These are phyloP conservation scores for Polydrusus pterygomalis DNA, from an alignment of 2,888 invertebrate species.

Conservation along the genomic window DNA sequence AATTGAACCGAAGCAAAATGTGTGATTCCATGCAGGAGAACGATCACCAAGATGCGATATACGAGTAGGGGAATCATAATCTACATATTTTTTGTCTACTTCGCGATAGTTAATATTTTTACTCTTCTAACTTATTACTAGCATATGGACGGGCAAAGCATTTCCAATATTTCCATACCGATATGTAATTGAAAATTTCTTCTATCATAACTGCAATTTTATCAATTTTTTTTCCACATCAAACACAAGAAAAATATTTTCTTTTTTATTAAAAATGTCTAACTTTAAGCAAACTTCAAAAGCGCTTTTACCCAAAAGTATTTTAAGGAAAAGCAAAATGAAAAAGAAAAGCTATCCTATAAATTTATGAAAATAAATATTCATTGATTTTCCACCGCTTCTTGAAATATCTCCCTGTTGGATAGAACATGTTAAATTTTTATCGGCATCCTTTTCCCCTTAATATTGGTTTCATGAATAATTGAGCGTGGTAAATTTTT, in stretches of 20 bases:
- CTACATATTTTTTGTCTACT: too few species aligned
- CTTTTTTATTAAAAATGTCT: background rate
- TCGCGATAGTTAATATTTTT: too few species aligned
- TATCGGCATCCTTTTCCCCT: constrained; percentile 18
- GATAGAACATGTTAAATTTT: constrained; percentile 31
- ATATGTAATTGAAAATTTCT: too few species aligned
- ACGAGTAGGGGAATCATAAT: too few species aligned
- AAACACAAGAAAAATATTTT: background rate
- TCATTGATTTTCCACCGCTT: constrained; percentile 38
- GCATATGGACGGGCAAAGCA: too few species aligned
- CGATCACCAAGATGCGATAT: too few species aligned
- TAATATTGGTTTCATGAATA: constrained; percentile 38
- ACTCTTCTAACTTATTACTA: too few species aligned
- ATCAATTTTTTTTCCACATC: too few species aligned
- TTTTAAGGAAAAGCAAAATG: constrained; percentile 5
- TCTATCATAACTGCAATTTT: too few species aligned
- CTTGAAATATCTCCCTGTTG: constrained; percentile 11
- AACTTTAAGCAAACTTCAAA: background rate
- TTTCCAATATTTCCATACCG: too few species aligned
- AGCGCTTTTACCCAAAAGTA: constrained; percentile 7
- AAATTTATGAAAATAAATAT: constrained; percentile 34
- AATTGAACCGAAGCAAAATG: too few species aligned
- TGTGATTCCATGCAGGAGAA: too few species aligned
- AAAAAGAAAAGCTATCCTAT: constrained; percentile 20
- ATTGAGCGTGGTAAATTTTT: constrained; percentile 37